Base-by-base conservation (phyloP, 2,113 vertebrate species). In the Erythrolamprus reginae region DNA sequence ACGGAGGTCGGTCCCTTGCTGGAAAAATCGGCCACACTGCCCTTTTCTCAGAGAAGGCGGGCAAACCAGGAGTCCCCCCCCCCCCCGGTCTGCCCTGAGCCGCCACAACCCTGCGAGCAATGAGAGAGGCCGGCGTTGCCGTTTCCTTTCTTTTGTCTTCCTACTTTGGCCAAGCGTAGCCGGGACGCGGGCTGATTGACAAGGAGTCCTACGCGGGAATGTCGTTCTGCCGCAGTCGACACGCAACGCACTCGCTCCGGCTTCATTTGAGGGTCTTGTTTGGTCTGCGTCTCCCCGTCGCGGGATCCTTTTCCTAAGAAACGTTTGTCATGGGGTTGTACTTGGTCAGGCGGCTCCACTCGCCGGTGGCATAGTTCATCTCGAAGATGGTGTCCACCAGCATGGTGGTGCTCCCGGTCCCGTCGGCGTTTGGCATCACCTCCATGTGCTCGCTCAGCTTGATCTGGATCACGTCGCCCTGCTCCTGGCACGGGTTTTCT, bases 331-430 rank as follows among this genome's bases (percentile, higher is more conserved):
- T 99, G 93, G 99, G 99, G 96, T 99, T 99, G 98, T 99, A 99
- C 96, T 99, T 99, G 97, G 99, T 99, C 97, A 99, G 99, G 92
- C 99, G 98, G 53, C 98, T 99, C 99, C 99, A 99, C 97, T 99
- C 98, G 94, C 99, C 99, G 8, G 99, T 99, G 89, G 98, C 98
- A 91, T 99, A 99, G 98, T 99, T 99, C 99, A 99, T 99, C 98
- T 99, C 99, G 90, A 99, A 99, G 94, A 99, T 99, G 0, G 99
- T 99, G 96, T 99, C 99, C 92, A 99, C 99, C 95, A 99, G 97
- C 99, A 99, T 99, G 92, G 99, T 99, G 96, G 99, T 99, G 96
- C 98, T 99, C 96, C 99, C 99, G 1, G 98, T 99, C 94, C 99
- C 99, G 38, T 99, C 99, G 0, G 98, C 97, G 96, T 99, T 99